phyloP scores from a whole-genome alignment of 2,888 invertebrate species.

The Zaprionus obscuricornis region DNA sequence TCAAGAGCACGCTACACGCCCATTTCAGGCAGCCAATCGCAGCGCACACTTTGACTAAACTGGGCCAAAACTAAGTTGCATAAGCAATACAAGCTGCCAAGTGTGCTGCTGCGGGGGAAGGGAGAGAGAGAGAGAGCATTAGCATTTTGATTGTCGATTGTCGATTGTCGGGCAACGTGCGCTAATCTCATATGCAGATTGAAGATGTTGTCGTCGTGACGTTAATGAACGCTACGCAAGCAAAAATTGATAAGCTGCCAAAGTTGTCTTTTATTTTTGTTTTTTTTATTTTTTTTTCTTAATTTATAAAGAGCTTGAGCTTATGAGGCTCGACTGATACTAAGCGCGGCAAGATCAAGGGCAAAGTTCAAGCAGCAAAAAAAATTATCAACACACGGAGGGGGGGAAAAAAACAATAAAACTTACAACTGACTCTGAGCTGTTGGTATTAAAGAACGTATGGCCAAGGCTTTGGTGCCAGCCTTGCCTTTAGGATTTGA shows the following conservation, averaged over 20 bases:
- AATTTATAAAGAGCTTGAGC: background rate
- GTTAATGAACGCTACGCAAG: slow-evolving; percentile 42
- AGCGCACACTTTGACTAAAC: too few species aligned
- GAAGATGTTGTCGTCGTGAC: slow-evolving; percentile 41
- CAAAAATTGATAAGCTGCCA: slow-evolving; percentile 61
- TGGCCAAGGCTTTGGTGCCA: slow-evolving; percentile 18
- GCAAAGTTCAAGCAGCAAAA: slow-evolving; percentile 23
- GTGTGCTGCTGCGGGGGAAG: background rate
- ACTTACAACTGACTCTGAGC: slow-evolving; percentile 26
- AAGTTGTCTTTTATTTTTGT: too few species aligned
- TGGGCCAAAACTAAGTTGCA: slow-evolving; percentile 26
- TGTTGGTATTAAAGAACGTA: background rate
- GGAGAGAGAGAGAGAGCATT: slow-evolving; percentile 24
- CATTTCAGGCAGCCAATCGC: slow-evolving; percentile 33
- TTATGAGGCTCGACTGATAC: slow-evolving; percentile 19
- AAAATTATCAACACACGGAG: background rate
- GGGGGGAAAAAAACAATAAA: background rate
- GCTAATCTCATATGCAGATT: slow-evolving; percentile 53
- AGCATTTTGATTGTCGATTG: too few species aligned
- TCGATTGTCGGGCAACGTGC: slow-evolving; percentile 2
- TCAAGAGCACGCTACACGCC: slow-evolving; percentile 44
- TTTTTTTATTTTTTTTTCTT: too few species aligned
- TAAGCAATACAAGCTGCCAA: background rate
- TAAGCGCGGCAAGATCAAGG: slow-evolving; percentile 68
- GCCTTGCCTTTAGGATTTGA: slow-evolving; percentile 42